Evolutionary conservation across 2,888 invertebrate genomes (phyloP).

Genomic region (Drosophila incognita): DNA sequence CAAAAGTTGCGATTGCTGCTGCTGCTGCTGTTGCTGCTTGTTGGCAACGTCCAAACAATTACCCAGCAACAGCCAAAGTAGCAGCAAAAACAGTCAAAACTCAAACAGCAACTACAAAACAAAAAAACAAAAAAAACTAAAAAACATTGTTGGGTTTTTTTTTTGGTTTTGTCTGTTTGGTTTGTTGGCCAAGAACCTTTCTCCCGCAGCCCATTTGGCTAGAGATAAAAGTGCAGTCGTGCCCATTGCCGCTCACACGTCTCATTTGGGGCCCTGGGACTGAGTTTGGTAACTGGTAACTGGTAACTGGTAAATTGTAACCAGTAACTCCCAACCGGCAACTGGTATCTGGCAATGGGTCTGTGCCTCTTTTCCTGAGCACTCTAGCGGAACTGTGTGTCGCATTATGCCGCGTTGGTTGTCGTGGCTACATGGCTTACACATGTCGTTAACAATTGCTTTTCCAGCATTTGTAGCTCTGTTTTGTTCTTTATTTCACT

Average conservation of each 20-base stretch:
- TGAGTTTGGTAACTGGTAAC: conserved; percentile 22
- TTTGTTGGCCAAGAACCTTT: conserved; percentile 64
- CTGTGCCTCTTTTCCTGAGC: conserved; percentile 54
- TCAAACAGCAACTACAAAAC: conserved; percentile 33
- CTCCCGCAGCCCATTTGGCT: conserved; percentile 45
- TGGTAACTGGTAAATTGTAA: conserved; percentile 30
- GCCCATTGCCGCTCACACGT: conserved; percentile 56
- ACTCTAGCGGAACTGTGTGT: conserved; percentile 77
- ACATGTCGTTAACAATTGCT: conserved; percentile 68
- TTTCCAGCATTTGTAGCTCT: conserved; percentile 28
- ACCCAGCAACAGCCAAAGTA: conserved; percentile 42
- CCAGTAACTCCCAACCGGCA: conserved; percentile 16
- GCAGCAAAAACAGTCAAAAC: conserved; percentile 44
- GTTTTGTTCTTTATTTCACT: conserved; percentile 10
- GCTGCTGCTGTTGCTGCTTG: conserved; percentile 35
- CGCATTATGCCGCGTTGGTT: conserved; percentile 73
- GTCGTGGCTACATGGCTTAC: conserved; percentile 72
- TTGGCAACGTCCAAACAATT: conserved; percentile 70
- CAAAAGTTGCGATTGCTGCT: conserved; percentile 63
- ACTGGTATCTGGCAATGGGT: conserved; percentile 34
- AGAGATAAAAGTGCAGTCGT: conserved; percentile 53
- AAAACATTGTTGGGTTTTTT: conserved; percentile 37
- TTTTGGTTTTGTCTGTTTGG: conserved; percentile 10
- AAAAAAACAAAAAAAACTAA: conserved; percentile 7
- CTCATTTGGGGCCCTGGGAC: conserved; percentile 42